A percentile compares a stretch with the other conserved stretches of the same genome.
Conservation (phyloP, 2,797 vertebrate genomes). For the Gymnoscopelus braueri region DNA sequence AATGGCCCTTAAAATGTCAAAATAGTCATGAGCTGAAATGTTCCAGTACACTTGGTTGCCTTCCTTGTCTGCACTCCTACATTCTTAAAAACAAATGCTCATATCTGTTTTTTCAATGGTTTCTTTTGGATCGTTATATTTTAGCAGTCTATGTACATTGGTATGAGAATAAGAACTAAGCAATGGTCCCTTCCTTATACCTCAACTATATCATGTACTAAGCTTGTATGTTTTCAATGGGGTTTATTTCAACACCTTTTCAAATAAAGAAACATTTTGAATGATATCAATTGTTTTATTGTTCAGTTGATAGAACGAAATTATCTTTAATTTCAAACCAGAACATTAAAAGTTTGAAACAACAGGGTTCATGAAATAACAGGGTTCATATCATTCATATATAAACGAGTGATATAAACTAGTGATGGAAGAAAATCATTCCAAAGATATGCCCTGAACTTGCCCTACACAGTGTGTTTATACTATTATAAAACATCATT, state of each 20-base stretch:
- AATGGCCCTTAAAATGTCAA: neutral
- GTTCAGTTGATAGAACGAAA: constrained; percentile 42
- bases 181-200: constrained; percentile 42
- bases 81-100: constrained; percentile 10
- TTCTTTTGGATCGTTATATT: constrained; percentile 4
- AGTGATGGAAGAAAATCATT: no score
- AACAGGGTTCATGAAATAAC: neutral
- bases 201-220: constrained; percentile 46
- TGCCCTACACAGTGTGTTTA: no score
- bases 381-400: no score
- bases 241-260: constrained; percentile 56
- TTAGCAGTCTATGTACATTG: constrained; percentile 28
- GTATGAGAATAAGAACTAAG: constrained; percentile 18
- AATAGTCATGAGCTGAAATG: constrained; percentile 3
- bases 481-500: no score
- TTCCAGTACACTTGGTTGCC: constrained; percentile 26
- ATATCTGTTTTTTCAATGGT: neutral
- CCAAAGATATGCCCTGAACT: no score
- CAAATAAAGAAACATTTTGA: constrained; percentile 52
- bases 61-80: constrained; percentile 28
- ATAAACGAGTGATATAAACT: no score
- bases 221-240: constrained; percentile 49
- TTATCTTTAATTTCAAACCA: constrained; percentile 24
- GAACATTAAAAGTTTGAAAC: constrained; percentile 51
- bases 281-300: constrained; percentile 57